Evolutionary conservation across 2,113 vertebrate genomes (phyloP), one percentile per base, ranked within the genome.

Genomic region (Rynchops niger): DNA sequence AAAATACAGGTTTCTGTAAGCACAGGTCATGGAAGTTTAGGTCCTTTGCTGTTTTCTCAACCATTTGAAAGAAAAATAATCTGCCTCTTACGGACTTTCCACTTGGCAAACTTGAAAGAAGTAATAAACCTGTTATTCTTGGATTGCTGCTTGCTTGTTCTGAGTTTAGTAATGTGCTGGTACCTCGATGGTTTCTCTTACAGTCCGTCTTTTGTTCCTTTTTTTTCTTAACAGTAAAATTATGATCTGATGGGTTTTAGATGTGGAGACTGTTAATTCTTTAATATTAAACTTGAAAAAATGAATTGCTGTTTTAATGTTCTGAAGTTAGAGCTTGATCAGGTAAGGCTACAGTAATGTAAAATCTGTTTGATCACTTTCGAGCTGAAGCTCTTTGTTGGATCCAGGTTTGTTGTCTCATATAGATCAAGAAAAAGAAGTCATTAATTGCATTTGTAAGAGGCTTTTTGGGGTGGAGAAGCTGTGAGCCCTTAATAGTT

Each of bases 61-160:
- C 70, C 70, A 73, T 96, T 97, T 76, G 61, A 61, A 97, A 96
- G 93, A 92, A 95, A 95, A 96, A 92, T 84, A 87, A 88, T 79
- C 88, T 91, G 9, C 38, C 81, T 94, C 84, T 91, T 92, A 67
- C 0, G 2, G 88, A n/a, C 70, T 93, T 97, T 82, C 81, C 88
- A 87, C 65, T 95, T 95, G 86, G 93, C 84, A 93, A 73, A 58
- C 32, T 77, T 96, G 79, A 86, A 74, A 88, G 91, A 81, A 67
- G 56, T n/a, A 90, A 93, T 87, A 95, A 95, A 95, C 66, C 70
- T 94, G 93, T 76, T 95, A 52, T 93, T 95, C 78, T 97, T 97
- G 86, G 84, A 91, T 93, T 94, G 36, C 58, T 76, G 62, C 53
- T 87, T 87, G 81, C 73, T 52, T 84, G 18, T 29, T 85, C 40